Evolutionary conservation across 1,140 invertebrate genomes (phyloP), one percentile per base, ranked within the genome.

Genomic region (Lepidurus apus): DNA sequence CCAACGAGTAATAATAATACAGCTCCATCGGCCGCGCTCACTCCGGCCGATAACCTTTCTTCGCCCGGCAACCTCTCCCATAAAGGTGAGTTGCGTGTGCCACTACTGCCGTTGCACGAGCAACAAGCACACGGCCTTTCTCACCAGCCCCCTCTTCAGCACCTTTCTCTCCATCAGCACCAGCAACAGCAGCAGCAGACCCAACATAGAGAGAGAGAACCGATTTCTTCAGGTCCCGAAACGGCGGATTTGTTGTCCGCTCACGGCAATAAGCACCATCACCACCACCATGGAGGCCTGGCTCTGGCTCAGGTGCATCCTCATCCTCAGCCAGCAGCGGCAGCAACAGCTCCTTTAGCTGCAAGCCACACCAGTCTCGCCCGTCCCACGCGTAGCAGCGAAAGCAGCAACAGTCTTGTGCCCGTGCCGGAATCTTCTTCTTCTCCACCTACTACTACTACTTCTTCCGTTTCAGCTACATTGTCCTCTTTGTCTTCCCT

Each of bases 191-290:
- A 9, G 43, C 75, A 65, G 53, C 77, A 43, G 77, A 78, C 74
- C 78, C 78, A 74, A 10, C 80, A 80, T 73, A 80, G 21, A 80
- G 81, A 65, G 76, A 81, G 26, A 81, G 81, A 34, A 80, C 82
- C 73, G 81, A 80, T 76, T 81, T 34, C 34, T 34, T 80, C 42
- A 73, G 80, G 43, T 80, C 81, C 47, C 75, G 74, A 44, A 24
- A 13, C 74, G 24, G 74, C 76, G 65, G 47, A 43, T 34, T 24
- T 78, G 26, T 79, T 74, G 73, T 26, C 79, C 26, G 42, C 74
- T n/a, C 44, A 79, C 73, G 45, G 21, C 42, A 26, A 44, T 44
- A 73, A 34, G 13, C 77, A 47, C 7, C 77, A 42, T 65, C 10
- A 44, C 26, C 42, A 34, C 34, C 77, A 47, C 17, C 77, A 42